Evolutionary conservation across 2,888 invertebrate species (phyloP), one percentile per base, ranked within the genome.

Genomic region (Fragum fragum): DNA sequence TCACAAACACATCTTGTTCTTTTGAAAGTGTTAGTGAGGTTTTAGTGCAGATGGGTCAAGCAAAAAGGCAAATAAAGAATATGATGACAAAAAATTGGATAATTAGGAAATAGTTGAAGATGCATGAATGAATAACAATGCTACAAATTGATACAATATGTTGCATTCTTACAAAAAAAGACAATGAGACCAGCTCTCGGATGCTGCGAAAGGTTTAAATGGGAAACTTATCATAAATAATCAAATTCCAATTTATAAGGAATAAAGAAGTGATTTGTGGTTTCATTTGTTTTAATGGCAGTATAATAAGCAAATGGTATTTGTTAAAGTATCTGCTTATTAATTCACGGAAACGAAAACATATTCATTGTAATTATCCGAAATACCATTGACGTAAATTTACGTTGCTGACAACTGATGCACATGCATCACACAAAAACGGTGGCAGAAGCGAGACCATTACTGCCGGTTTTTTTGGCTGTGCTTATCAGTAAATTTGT

Each of bases 101-200:
- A 36, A 36, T 36, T 36, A 9, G 32, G 32, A 36, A 36, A 36
- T 36, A 36, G 32, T 36, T 36, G 32, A 36, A 36, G 16, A 47
- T 47, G 47, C 47, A 47, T 47, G 47, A 47, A 47, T 47, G 47
- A n/a, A 47, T 47, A 47, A 47, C 47, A 47, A 47, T 47, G 47
- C 47, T 18, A 3, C 47, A 47, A 14, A 47, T 47, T 47, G 47
- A 14, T 2, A 47, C 47, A 47, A 47, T 47, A 47, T 47, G 47
- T 47, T 47, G 16, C n/a, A n/a, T 3, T n/a, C 5, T n/a, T 36
- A 36, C n/a, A 47, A 47, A 47, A 47, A 47, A 36, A 36, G 47
- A 18, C 47, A 47, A 47, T 47, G 5, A 47, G n/a, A 14, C 3
- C 18, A 3, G 47, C 47, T n/a, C 47, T 47, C 14, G 47, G 14